These are phyloP conservation scores for Molanna angustata DNA, from an alignment of 2,888 invertebrate genomes.

Conservation along the genomic window DNA sequence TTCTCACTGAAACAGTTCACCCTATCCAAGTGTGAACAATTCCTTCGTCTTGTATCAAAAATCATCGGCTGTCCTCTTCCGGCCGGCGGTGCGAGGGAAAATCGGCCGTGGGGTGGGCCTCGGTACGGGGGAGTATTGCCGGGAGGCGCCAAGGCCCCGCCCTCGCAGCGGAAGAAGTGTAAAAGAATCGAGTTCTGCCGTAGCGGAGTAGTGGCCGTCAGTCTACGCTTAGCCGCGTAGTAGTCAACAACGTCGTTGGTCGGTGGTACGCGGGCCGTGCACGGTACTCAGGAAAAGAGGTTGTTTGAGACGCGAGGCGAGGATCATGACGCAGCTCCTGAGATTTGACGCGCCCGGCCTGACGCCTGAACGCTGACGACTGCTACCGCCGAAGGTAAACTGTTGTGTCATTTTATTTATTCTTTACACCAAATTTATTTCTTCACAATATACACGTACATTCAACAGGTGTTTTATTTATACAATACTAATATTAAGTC, in stretches of 20 bases:
- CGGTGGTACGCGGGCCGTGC: slow-evolving; percentile 3
- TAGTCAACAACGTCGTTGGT: slow-evolving; percentile 10
- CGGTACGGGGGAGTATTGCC: no score
- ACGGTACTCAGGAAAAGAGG: no score
- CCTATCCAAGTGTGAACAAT: slow-evolving; percentile 2
- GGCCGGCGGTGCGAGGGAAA: background rate
- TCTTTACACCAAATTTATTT: background rate
- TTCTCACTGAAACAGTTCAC: background rate
- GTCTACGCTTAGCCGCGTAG: slow-evolving; percentile 27
- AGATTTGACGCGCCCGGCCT: slow-evolving; percentile 52
- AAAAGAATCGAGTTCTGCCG: slow-evolving; percentile 2
- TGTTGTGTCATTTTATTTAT: no score
- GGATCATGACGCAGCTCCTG: slow-evolving; percentile 46
- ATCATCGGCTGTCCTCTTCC: background rate
- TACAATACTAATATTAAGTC: no score
- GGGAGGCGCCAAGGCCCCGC: slow-evolving; percentile 19
- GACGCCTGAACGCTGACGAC: slow-evolving; percentile 56
- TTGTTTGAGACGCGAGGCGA: slow-evolving; percentile 14
- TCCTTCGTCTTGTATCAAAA: slow-evolving; percentile 1
- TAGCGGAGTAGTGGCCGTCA: slow-evolving; percentile 6
- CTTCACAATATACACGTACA: background rate
- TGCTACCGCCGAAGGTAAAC: slow-evolving; percentile 51
- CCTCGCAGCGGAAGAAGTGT: slow-evolving; percentile 16
- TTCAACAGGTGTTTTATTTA: no score
- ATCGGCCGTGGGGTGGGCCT: background rate